Base-by-base conservation (phyloP, 2,113 vertebrate species). In the Polypterus bichir region DNA sequence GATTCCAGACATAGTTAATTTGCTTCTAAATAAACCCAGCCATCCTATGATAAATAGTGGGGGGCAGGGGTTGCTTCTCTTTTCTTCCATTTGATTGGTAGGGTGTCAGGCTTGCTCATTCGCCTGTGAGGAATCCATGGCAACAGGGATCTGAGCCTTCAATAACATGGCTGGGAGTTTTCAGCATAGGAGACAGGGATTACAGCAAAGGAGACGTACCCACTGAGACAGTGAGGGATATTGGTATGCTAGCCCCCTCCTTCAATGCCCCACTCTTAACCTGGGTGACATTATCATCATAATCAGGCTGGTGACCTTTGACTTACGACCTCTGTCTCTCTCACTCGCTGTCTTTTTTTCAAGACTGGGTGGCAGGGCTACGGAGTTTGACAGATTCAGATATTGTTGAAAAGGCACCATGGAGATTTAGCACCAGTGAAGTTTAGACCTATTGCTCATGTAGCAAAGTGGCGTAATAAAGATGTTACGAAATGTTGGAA, bases 1-100 rank as follows among this genome's bases (percentile, higher is more conserved):
- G 81, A 85, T 85, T 84, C 79, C 82, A 87, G 85, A 86, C 83
- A 81, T 80, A 81, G 80, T 84, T 83, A 81, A 84, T 85, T 85
- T 86, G 80, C 81, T 74, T 85, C 80, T 81, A 84, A 84, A 86
- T 81, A 84, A 84, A 83, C 77, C 77, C 77, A 80, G 79, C 82
- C 84, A 82, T 81, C 76, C 82, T 81, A 80, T 85, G 84, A 88
- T 81, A 82, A 86, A 83, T 82, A 83, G 77, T 77, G 76, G 73
- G 79, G 75, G 71, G 68, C 49, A 51, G 70, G 59, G 69, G 70
- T 73, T 46, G 10, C 44, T n/a, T 4, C n/a, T 51, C 49, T 53
- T 66, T 62, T 66, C 65, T 66, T 54, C 60, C 49, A 55, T 66
- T 46, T 74, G 79, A 80, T 77, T 81, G 79, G 78, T 77, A 65